Evolutionary conservation across 2,797 vertebrate genomes (phyloP).

Genomic region (Paedocypris micromegethes): DNA sequence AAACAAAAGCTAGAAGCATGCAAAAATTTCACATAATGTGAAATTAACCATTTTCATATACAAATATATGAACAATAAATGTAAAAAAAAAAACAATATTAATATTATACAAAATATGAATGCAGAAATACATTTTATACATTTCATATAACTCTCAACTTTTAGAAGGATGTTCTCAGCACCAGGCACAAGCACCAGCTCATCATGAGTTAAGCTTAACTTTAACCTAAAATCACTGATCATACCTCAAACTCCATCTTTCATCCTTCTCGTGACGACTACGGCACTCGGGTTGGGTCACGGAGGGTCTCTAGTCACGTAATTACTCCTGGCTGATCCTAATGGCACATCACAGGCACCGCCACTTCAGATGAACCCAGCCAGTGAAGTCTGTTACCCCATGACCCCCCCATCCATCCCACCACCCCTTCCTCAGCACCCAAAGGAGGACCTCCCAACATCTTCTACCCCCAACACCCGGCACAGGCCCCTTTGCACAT

Average conservation of each 20-base stretch:
- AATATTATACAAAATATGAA: too few relatives aligned
- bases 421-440: conserved; percentile 33
- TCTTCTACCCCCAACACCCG: conserved; percentile 49
- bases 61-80: too few relatives aligned
- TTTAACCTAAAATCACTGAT: too few relatives aligned
- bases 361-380: conserved; percentile 66
- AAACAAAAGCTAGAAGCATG: too few relatives aligned
- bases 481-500: conserved; percentile 46
- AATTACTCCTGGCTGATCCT: conserved; percentile 79
- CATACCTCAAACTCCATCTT: not conserved
- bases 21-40: too few relatives aligned
- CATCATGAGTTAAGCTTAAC: too few relatives aligned
- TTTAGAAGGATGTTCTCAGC: too few relatives aligned
- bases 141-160: too few relatives aligned
- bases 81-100: too few relatives aligned
- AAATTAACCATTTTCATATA: too few relatives aligned
- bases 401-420: conserved; percentile 60
- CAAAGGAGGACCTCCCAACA: conserved; percentile 39
- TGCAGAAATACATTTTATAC: too few relatives aligned
- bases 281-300: conserved; percentile 26
- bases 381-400: conserved; percentile 70
- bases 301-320: conserved; percentile 61
- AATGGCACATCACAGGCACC: conserved; percentile 74
- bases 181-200: too few relatives aligned
- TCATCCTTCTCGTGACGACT: conserved; percentile 21